Evolutionary conservation across 2,797 vertebrate genomes (phyloP), one percentile per base, ranked within the genome.

Genomic region (Triplophysa bombifrons): DNA sequence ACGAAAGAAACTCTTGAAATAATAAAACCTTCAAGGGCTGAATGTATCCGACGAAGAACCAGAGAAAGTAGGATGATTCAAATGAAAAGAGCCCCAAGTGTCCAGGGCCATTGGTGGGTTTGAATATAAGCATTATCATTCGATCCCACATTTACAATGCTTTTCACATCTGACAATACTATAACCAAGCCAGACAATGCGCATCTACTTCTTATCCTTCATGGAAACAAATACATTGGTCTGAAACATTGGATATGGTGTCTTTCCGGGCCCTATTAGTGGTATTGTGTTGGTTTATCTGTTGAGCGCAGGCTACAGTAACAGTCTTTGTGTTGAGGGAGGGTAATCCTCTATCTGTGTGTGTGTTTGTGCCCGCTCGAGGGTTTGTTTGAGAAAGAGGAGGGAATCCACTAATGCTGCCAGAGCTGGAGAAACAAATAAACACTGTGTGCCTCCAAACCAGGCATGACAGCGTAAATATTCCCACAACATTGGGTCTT

Each of bases 281-380:
- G 86, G 74, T 85, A 95, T 95, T 95, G 93, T 96, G 93, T 85
- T 82, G 87, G 86, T 89, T 93, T 96, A 96, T 96, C 94, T 95
- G 92, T 91, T 89, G 88, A 93, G 91, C 89, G 90, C 91, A 95
- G 93, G 85, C 88, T 89, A 84, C 76, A 86, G 86, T 84, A 83
- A 83, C 89, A 89, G 84, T 90, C 86, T 79, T 89, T 88, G 82
- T 41, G 85, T 85, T 87, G 86, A 88, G 85, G 84, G 86, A 91
- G 9, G 80, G 22, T 73, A 82, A 83, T 85, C 76, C 76, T 73
- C 50, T 66, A 25, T 83, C 60, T 81, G 69, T 64, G 60, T 51
- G 46, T 83, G 81, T 58, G 55, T 83, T 53, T 80, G 78, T 72
- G 81, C 66, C 63, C 66, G 70, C 74, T 34, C 19, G 61, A 65